Evolutionary conservation across 35 echinoderm and acorn worm species (phyloP), one percentile per base, ranked within the genome.

Genomic region (Apostichopus parvimensis): DNA sequence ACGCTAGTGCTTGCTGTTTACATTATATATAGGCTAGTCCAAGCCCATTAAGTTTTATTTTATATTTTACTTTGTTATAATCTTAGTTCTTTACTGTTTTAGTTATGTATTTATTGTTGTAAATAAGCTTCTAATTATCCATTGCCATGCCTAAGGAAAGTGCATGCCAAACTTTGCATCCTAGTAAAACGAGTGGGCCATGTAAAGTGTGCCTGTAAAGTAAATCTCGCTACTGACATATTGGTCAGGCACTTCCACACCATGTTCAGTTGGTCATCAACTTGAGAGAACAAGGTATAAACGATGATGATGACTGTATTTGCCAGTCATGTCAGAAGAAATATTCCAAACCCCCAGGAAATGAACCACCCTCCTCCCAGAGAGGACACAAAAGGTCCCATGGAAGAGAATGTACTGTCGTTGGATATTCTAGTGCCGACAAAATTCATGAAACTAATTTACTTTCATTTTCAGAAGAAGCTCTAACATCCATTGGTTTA

Each of bases 321-420:
- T 77, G 73, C 24, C 73, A 77, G 15, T 77, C 75, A 77, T 77
- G 14, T 77, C 75, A 77, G 75, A 77, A 77, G 25, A 9, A 77
- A 17, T 13, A 77, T 77, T 77, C 75, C 17, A 77, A 77, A 28
- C 6, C 18, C 34, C 34, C 34, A 45, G 34, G 34, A 28, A n/a
- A n/a, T 28, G 75, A 77, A 77, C 75, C 14, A 28, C 18, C 75
- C 7, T 77, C 75, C 4, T 77, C 75, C 4, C 9, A 77, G 17
- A 77, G 17, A 77, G 75, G 7, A 14, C 10, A 28, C 9, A 77
- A 77, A 77, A 77, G 13, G 17, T 28, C 75, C 7, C 17, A 14
- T 8, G 9, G 18, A 77, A 28, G 75, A 77, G 75, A 20, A 18
- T 77, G 75, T 77, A 17, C 75, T 13, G 75, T 77, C 4, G 18